These are phyloP conservation scores for Orthonyx spaldingii DNA, from an alignment of 2,113 vertebrate species.

Conservation along the genomic window DNA sequence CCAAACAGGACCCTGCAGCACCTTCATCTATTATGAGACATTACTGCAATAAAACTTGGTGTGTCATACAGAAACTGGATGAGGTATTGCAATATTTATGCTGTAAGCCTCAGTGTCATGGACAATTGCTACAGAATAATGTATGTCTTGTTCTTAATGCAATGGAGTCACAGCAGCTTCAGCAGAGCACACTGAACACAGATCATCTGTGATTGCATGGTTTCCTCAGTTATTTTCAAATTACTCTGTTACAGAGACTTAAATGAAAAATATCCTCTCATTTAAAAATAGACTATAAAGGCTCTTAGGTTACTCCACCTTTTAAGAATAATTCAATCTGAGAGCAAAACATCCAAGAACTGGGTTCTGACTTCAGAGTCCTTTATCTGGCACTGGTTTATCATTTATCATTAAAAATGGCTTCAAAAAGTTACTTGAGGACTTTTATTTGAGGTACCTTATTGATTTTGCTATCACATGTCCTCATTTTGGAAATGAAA, in stretches of 20 bases:
- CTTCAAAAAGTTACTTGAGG: background rate
- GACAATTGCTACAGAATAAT: conserved; percentile 60
- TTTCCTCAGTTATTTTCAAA: conserved; percentile 27
- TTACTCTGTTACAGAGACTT: background rate
- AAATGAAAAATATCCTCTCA: conserved; percentile 27
- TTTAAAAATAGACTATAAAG: background rate
- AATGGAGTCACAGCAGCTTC: conserved; percentile 27
- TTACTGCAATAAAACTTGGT: conserved; percentile 53
- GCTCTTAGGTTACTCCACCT: background rate
- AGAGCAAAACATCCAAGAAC: background rate
- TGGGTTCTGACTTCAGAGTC: background rate
- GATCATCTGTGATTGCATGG: conserved; percentile 15
- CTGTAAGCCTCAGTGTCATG: conserved; percentile 57
- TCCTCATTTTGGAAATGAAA: background rate
- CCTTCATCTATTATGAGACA: conserved; percentile 55
- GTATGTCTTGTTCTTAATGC: conserved; percentile 44
- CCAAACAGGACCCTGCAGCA: conserved; percentile 55
- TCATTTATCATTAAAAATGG: background rate
- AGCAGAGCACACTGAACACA: background rate
- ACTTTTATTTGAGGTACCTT: background rate
- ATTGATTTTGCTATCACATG: background rate
- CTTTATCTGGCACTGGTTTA: background rate
- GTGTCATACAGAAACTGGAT: conserved; percentile 50
- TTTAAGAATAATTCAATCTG: conserved; percentile 7
- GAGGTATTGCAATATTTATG: conserved; percentile 63